Conservation (phyloP, 2,888 invertebrate genomes). For the Ophion obscuratus region DNA sequence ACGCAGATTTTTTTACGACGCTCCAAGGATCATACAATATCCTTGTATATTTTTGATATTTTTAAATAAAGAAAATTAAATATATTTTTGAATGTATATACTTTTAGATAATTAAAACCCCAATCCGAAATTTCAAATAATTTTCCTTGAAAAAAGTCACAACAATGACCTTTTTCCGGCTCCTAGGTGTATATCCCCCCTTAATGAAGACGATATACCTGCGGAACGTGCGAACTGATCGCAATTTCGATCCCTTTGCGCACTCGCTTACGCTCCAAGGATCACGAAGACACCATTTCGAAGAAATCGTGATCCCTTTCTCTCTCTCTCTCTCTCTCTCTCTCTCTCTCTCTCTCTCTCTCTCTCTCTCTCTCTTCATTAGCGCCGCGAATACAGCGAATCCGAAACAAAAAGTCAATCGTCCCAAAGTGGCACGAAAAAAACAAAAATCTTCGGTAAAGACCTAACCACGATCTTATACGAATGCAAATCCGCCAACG, state of each 20-base stretch:
- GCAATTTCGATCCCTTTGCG: constrained; percentile 36
- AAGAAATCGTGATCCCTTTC: constrained; percentile 73
- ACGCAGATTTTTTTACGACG: no score
- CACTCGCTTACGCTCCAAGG: neutral
- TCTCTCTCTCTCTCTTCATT: constrained; percentile 71
- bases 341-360: no score
- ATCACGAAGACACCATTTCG: constrained; percentile 53
- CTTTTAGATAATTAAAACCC: no score
- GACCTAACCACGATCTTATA: constrained; percentile 51
- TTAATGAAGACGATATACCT: constrained; percentile 45
- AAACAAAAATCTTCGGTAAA: constrained; percentile 49
- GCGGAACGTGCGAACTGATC: constrained; percentile 14
- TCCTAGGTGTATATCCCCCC: neutral
- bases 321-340: neutral
- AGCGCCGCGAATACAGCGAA: constrained; percentile 63
- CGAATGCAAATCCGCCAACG: constrained; percentile 78
- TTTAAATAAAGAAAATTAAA: no score
- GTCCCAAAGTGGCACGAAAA: constrained; percentile 40
- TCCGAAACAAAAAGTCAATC: constrained; percentile 40
- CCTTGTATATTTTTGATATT: no score
- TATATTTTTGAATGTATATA: no score
- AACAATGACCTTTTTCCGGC: no score
- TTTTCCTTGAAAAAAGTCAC: no score
- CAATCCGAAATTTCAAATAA: no score
- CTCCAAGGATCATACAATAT: no score